These are phyloP conservation scores for Thripadectes ignobilis DNA, from an alignment of 2,797 vertebrate genomes.

Conservation along the genomic window DNA sequence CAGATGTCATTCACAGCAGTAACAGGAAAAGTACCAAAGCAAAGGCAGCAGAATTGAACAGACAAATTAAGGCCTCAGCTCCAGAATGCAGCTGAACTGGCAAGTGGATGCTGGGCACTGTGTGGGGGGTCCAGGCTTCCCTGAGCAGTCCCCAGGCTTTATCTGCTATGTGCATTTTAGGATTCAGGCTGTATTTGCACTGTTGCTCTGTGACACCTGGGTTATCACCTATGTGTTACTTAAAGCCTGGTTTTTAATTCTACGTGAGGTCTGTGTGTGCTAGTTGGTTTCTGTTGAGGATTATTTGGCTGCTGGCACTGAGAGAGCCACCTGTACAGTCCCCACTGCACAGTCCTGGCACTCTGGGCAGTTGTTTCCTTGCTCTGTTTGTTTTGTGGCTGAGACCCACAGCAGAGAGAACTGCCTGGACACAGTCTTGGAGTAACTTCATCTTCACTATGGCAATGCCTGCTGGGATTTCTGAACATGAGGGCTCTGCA, in stretches of 20 bases:
- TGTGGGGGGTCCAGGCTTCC: accelerated
- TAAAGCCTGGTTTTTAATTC: neutral
- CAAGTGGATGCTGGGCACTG: neutral
- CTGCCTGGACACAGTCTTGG: neutral
- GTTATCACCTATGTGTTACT: neutral
- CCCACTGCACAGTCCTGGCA: neutral
- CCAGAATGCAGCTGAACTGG: neutral
- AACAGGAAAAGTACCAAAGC: constrained; percentile 17
- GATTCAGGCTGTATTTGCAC: neutral
- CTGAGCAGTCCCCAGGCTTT: neutral
- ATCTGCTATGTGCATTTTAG: neutral
- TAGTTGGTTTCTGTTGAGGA: neutral
- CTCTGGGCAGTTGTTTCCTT: neutral
- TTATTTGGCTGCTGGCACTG: neutral
- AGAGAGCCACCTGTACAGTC: neutral
- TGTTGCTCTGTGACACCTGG: neutral
- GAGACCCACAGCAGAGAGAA: neutral
- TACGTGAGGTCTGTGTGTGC: neutral
- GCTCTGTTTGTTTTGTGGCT: neutral
- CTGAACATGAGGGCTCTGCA: neutral
- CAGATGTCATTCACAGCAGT: neutral
- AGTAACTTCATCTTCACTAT: neutral
- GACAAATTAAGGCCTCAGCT: neutral
- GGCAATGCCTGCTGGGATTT: neutral
- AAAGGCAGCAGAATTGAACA: neutral